phyloP scores from a whole-genome alignment of 2,113 vertebrate genomes.

The Falco punctatus region DNA sequence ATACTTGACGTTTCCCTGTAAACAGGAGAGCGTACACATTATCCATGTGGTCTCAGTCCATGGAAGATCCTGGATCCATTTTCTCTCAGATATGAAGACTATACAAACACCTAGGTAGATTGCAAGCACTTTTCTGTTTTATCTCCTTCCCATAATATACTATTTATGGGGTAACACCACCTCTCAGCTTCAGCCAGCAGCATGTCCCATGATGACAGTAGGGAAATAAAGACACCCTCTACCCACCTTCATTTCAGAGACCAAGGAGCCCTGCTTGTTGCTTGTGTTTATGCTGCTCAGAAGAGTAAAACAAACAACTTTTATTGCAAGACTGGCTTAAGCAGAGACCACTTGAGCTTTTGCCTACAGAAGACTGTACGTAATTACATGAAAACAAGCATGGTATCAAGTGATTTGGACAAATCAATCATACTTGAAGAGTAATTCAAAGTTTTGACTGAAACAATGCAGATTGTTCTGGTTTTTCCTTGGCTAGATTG shows the following conservation, averaged over 20 bases:
- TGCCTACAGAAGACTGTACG: too few relatives aligned
- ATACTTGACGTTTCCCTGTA: background rate
- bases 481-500: background rate
- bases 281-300: background rate
- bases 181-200: background rate
- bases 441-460: too few relatives aligned
- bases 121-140: background rate
- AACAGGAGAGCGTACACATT: background rate
- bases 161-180: background rate
- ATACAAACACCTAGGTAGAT: background rate
- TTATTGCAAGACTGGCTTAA: background rate
- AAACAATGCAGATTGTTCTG: background rate
- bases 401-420: background rate
- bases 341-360: background rate
- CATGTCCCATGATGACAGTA: rapidly evolving
- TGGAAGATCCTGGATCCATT: conserved; percentile 83
- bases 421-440: background rate
- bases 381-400: background rate
- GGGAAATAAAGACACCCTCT: background rate
- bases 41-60: background rate
- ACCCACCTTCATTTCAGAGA: background rate
- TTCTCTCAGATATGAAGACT: background rate
- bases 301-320: background rate
- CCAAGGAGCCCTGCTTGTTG: background rate
- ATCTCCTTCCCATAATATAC: background rate